These are phyloP conservation scores for Melieria crassipennis DNA, from an alignment of 2,888 invertebrate species.

Conservation along the genomic window DNA sequence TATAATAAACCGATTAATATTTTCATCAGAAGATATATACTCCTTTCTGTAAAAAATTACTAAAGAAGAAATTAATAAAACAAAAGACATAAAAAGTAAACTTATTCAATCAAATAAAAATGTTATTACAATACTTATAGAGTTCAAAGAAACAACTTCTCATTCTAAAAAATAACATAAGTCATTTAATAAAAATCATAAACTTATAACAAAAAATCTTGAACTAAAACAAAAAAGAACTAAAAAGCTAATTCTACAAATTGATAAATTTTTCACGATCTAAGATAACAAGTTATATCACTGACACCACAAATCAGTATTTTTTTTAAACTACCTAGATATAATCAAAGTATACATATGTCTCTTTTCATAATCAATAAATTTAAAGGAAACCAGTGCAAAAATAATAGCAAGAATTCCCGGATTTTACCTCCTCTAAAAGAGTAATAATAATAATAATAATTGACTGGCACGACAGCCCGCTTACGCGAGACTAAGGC, in stretches of 20 bases:
- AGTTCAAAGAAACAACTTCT: conserved; percentile 69
- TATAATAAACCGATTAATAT: conserved; percentile 73
- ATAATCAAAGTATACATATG: conserved; percentile 68
- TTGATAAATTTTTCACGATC: conserved; percentile 67
- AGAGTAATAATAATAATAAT: no score
- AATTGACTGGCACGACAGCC: no score
- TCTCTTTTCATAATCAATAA: conserved; percentile 70
- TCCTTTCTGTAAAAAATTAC: conserved; percentile 73
- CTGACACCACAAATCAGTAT: conserved; percentile 76
- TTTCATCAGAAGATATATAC: conserved; percentile 72
- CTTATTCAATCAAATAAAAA: conserved; percentile 75
- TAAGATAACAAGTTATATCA: conserved; percentile 69
- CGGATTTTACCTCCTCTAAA: conserved; percentile 68
- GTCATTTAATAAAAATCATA: conserved; percentile 68
- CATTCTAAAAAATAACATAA: conserved; percentile 69
- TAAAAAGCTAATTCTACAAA: conserved; percentile 69
- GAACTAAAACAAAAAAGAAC: conserved; percentile 66
- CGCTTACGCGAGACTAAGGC: no score
- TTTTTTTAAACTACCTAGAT: conserved; percentile 75
- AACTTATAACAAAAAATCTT: conserved; percentile 61
- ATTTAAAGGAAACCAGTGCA: conserved; percentile 75
- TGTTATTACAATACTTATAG: conserved; percentile 67
- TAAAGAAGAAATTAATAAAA: conserved; percentile 74
- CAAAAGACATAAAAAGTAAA: conserved; percentile 73
- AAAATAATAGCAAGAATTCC: conserved; percentile 71